Base-by-base conservation (phyloP, 2,888 invertebrate species). In the Caradrina kadenii region DNA sequence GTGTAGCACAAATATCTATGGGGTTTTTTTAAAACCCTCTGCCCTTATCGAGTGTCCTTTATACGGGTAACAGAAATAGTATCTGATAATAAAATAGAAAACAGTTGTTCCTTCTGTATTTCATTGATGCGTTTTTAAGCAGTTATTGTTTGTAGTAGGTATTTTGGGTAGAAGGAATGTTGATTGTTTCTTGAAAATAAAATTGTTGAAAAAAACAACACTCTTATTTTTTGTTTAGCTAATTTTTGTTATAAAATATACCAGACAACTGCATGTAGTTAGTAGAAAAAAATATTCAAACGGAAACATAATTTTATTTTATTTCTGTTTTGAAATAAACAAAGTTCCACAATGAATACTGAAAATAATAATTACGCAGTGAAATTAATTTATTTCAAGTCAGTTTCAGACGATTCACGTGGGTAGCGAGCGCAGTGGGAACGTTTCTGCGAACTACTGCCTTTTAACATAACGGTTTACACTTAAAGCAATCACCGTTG, bases 401-500 rank as follows among this genome's bases (percentile, higher is more conserved):
- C 58, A 52, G 26, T 50, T 69, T 35, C 59, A 54, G 71, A 55
- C 19, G 39, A 53, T 65, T 64, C 35, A 69, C 62, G 62, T 60
- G 50, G 59, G 62, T 60, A 54, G 42, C 55, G 26, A 54, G 42
- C 55, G 26, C 49, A 61, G 48, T 71, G 59, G 48, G 19, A 76
- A 82, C 82, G 80, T 84, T 90, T 90, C 89, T 82, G 85, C 86
- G 86, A 88, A 90, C 89, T 89, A 88, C 90, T 86, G 85, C 87
- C 87, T 76, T 81, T 90, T 90, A 90, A 88, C 85, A 84, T 89
- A 90, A 89, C 89, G 89, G 90, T 90, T 86, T 86, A 84, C 82
- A 78, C 89, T 87, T 86, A 85, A 82, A 75, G 87, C 88, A 88
- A 91, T 91, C 88, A 87, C 85, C 81, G 83, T 80, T 74, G 86